Evolutionary conservation across 1,140 invertebrate species (phyloP).

Genomic region (Coelopa frigida): DNA sequence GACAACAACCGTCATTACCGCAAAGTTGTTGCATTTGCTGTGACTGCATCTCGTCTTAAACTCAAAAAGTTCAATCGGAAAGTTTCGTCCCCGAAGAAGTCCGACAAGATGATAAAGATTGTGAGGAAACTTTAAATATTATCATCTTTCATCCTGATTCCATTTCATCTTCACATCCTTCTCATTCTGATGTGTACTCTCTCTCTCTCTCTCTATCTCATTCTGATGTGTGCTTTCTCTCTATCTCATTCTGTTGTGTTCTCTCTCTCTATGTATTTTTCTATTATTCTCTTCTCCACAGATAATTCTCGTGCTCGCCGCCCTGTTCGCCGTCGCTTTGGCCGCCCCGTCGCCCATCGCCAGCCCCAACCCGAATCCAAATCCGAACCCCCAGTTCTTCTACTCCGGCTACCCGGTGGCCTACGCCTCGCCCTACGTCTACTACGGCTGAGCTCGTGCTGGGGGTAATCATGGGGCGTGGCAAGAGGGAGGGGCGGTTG

Average conservation of each 20-base stretch:
- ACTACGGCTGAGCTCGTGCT: slow-evolving; percentile 32
- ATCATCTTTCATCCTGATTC: too few relatives aligned
- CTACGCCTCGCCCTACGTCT: slow-evolving; percentile 29
- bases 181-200: neutral
- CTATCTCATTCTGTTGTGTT: neutral
- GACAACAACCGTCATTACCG: too few relatives aligned
- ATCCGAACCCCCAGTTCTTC: slow-evolving; percentile 24
- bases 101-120: too few relatives aligned
- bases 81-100: too few relatives aligned
- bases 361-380: slow-evolving; percentile 21
- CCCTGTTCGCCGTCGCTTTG: slow-evolving; percentile 22
- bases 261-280: neutral
- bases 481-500: too few relatives aligned
- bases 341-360: slow-evolving; percentile 22
- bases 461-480: too few relatives aligned
- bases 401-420: slow-evolving; percentile 29
- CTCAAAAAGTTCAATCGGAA: too few relatives aligned
- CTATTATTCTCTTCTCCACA: slow-evolving; percentile 3
- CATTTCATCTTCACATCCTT: too few relatives aligned
- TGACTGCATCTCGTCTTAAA: too few relatives aligned
- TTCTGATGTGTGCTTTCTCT: neutral
- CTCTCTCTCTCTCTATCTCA: neutral
- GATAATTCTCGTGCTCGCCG: slow-evolving; percentile 26
- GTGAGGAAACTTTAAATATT: too few relatives aligned
- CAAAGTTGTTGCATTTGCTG: too few relatives aligned